Evolutionary conservation across 2,888 invertebrate genomes (phyloP).

Genomic region (Drepana falcataria): DNA sequence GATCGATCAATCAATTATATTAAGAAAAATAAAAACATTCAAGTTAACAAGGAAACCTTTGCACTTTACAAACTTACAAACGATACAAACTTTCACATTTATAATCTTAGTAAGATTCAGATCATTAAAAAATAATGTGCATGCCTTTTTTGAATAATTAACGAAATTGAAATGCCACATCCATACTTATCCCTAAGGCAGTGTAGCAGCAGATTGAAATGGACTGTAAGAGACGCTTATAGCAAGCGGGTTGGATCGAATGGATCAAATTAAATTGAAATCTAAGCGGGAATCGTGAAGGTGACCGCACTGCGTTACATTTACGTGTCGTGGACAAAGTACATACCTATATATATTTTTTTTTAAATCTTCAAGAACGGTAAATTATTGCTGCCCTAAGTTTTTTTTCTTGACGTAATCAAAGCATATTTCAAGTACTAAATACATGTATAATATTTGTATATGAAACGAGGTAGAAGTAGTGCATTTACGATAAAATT

Average conservation of each 20-base stretch:
- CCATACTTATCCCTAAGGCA: conserved; percentile 22
- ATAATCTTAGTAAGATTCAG: too few species aligned
- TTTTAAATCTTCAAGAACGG: too few species aligned
- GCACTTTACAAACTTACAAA: too few species aligned
- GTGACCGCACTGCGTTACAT: conserved; percentile 35
- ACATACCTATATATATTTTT: too few species aligned
- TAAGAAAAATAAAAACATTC: too few species aligned
- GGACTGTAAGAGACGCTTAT: conserved; percentile 55
- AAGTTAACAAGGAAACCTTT: too few species aligned
- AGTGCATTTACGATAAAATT: conserved; percentile 48
- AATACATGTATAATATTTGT: neutral
- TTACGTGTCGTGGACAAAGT: conserved; percentile 2
- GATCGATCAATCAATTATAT: too few species aligned
- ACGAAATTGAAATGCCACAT: conserved; percentile 13
- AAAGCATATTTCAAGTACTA: too few species aligned
- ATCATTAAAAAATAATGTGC: too few species aligned
- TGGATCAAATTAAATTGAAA: conserved; percentile 62
- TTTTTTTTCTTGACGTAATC: too few species aligned
- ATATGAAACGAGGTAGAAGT: conserved; percentile 12
- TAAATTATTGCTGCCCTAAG: too few species aligned
- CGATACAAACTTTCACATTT: too few species aligned
- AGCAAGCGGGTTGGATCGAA: conserved; percentile 33
- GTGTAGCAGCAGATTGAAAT: conserved; percentile 40
- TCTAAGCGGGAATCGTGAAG: conserved; percentile 47
- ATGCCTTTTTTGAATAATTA: neutral